Base-by-base conservation (phyloP, 2,888 invertebrate species). In the Macroteleia sp. region DNA sequence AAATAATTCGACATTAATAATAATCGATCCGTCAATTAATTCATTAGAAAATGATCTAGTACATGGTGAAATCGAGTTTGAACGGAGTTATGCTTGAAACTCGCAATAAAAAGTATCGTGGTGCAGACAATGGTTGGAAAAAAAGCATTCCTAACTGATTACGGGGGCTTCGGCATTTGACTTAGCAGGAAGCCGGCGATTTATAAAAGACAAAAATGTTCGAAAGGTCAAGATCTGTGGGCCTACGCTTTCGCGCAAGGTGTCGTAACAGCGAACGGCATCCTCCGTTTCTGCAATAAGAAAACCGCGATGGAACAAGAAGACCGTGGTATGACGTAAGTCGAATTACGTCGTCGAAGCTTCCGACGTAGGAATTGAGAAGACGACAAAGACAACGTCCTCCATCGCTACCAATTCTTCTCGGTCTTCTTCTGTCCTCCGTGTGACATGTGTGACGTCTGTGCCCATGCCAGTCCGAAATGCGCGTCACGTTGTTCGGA, bases 151-250 rank as follows among this genome's bases (percentile, higher is more conserved):
- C 44, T 25, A 30, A 61, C 41, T 52, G 54, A 61, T 71, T 54
- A 61, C 70, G 52, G 25, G 61, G 44, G 28, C 70, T 62, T 56
- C 41, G 62, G 62, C 56, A 62, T 56, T 71, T 62, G 41, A 62
- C 62, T 62, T 56, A 61, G 62, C 62, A 61, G 70, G 52, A 70
- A 70, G 62, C 36, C 39, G 34, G 64, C 36, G 66, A 67, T 74
- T 74, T 67, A 61, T 66, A 61, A 61, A 61, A 66, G 44, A 74
- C 66, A 74, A 76, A 69, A 76, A 64, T 76, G 64, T 62, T 57
- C 66, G 59, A 70, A 70, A 77, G 76, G 64, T 77, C 70, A 70
- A 70, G 76, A 70, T 77, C 76, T 77, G 56, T 36, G 28, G 69
- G 44, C 76, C 64, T 76, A 41, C 57, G 56, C 52, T 64, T 52